phyloP scores from a whole-genome alignment of 2,888 invertebrate species.

The Prosapia bicincta region DNA sequence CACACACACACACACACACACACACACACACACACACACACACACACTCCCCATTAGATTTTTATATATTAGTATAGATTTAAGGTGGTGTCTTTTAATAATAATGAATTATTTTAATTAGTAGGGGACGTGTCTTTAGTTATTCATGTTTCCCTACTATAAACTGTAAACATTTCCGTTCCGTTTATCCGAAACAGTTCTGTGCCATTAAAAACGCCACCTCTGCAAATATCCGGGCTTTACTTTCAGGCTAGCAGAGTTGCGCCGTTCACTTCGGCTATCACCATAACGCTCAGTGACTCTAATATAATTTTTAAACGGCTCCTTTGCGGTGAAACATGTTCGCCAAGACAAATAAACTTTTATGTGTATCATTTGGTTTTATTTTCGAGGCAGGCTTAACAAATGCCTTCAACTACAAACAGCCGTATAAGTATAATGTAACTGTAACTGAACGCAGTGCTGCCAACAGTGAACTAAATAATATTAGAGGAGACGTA shows the following conservation, averaged over 20 bases:
- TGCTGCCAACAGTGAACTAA: background rate
- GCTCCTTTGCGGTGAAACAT: background rate
- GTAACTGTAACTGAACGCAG: background rate
- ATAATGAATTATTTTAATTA: too few relatives aligned
- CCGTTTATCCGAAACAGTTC: too few relatives aligned
- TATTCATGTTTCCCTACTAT: too few relatives aligned
- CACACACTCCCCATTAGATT: too few relatives aligned
- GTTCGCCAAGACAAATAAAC: background rate
- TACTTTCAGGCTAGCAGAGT: background rate
- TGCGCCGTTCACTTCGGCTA: background rate
- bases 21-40: too few relatives aligned
- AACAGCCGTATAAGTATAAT: background rate
- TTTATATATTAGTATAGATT: too few relatives aligned
- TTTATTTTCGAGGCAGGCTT: background rate
- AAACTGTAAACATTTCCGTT: too few relatives aligned
- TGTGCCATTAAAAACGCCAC: too few relatives aligned
- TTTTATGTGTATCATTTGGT: background rate
- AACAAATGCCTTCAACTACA: background rate
- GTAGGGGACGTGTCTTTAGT: too few relatives aligned
- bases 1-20: too few relatives aligned
- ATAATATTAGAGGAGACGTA: background rate
- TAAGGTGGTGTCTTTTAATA: too few relatives aligned
- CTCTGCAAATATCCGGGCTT: too few relatives aligned
- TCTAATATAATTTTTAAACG: slow-evolving; percentile 2
- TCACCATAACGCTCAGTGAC: background rate